Evolutionary conservation across 1,140 invertebrate species (phyloP).

Genomic region (Thalassaphorura encarpata): DNA sequence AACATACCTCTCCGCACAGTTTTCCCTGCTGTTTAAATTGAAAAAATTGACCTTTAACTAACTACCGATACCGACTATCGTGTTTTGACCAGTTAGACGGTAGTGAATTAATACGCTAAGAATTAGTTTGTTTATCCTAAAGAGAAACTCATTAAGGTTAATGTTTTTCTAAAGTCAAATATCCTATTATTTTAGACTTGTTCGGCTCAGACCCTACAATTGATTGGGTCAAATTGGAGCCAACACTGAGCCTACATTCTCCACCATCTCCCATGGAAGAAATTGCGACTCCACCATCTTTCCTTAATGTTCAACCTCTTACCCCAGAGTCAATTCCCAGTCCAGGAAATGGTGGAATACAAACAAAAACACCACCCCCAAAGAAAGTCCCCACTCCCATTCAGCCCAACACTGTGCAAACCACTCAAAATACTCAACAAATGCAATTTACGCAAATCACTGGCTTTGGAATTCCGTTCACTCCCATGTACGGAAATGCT

Average conservation of each 20-base stretch:
- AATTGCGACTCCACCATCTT: neutral
- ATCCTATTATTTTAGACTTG: slow-evolving; percentile 10
- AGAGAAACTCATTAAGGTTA: neutral
- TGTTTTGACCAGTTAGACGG: too few species aligned
- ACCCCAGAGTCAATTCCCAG: slow-evolving; percentile 1
- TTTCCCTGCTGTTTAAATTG: too few species aligned
- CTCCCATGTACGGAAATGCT: slow-evolving; percentile 7
- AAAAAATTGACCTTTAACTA: too few species aligned
- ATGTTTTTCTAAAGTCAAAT: neutral
- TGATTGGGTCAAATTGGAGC: slow-evolving; percentile 26
- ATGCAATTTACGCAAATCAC: neutral
- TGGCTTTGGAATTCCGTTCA: slow-evolving; percentile 1
- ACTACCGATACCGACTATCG: too few species aligned
- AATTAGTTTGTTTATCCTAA: neutral
- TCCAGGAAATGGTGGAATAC: neutral
- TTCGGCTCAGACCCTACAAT: slow-evolving; percentile 15
- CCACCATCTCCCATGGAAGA: neutral
- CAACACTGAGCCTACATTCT: slow-evolving; percentile 11
- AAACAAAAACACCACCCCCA: neutral
- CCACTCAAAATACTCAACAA: slow-evolving; percentile 1
- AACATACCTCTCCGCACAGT: too few species aligned
- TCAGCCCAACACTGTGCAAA: neutral
- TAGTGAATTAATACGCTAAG: slow-evolving; percentile 1
- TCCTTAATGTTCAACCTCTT: slow-evolving; percentile 1
- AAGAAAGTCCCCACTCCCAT: neutral